phyloP scores from a whole-genome alignment of 2,797 vertebrate genomes.

The Amblyopsis hoosieri region DNA sequence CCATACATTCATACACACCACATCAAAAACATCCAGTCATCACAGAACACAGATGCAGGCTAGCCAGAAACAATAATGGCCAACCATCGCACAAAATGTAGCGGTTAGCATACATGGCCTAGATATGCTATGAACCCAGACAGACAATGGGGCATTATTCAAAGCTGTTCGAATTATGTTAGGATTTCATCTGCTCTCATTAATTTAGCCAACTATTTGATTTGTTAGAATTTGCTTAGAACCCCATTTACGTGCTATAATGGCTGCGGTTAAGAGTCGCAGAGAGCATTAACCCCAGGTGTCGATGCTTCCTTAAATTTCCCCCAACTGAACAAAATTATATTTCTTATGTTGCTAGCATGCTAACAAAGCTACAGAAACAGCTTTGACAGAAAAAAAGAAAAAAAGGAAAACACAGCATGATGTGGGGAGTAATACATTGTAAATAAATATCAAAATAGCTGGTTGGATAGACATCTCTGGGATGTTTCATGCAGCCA shows the following conservation, averaged over 20 bases:
- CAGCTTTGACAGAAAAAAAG: constrained; percentile 48
- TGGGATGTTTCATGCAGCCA: constrained; percentile 38
- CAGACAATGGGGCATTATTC: constrained; percentile 47
- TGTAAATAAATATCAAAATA: constrained; percentile 52
- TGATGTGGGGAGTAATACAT: constrained; percentile 46
- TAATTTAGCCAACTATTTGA: constrained; percentile 49
- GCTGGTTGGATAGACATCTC: constrained; percentile 41
- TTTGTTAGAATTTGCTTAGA: constrained; percentile 51
- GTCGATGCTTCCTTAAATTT: constrained; percentile 49
- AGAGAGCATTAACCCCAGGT: constrained; percentile 50
- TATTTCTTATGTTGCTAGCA: constrained; percentile 39
- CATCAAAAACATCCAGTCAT: constrained; percentile 26
- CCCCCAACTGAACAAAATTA: constrained; percentile 39
- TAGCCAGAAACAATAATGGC: constrained; percentile 12
- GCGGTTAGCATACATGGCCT: constrained; percentile 28
- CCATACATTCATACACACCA: constrained; percentile 17
- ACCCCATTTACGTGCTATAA: constrained; percentile 31
- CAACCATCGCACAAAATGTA: constrained; percentile 20
- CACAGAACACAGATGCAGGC: constrained; percentile 41
- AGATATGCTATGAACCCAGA: constrained; percentile 37
- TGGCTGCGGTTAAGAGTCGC: constrained; percentile 12
- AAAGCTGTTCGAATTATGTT: constrained; percentile 40
- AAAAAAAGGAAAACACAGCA: constrained; percentile 58
- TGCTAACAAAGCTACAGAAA: constrained; percentile 58
- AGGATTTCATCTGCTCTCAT: constrained; percentile 48